phyloP scores from a whole-genome alignment of 2,113 vertebrate genomes.

The Campylomormyrus tamandua region DNA sequence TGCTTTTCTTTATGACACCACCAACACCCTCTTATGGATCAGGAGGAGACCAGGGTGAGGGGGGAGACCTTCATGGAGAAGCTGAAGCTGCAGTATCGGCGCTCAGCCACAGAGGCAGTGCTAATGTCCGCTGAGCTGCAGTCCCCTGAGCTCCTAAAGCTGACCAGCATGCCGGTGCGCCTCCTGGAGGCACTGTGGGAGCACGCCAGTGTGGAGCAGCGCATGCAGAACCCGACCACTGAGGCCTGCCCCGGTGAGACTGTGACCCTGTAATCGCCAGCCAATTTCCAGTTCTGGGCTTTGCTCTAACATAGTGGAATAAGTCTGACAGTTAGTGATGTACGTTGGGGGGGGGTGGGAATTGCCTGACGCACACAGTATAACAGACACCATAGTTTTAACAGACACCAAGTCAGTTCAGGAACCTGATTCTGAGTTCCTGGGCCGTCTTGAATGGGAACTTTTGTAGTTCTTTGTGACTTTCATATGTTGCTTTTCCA shows the following conservation, averaged over 20 bases:
- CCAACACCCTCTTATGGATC: neutral
- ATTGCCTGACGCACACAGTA: neutral
- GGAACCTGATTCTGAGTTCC: neutral
- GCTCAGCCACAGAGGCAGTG: slow-evolving; percentile 78
- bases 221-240: slow-evolving; percentile 60
- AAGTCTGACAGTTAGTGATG: neutral
- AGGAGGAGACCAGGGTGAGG: slow-evolving; percentile 64
- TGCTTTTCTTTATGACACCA: neutral
- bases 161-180: slow-evolving; percentile 67
- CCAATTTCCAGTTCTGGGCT: neutral
- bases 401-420: neutral
- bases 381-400: neutral
- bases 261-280: neutral
- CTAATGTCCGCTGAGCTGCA: slow-evolving; percentile 65
- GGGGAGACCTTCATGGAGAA: slow-evolving; percentile 74
- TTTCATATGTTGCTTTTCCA: neutral
- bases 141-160: slow-evolving; percentile 63
- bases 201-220: slow-evolving; percentile 73
- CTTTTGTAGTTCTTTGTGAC: neutral
- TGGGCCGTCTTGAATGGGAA: neutral
- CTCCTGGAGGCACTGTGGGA: slow-evolving; percentile 80
- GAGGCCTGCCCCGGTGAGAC: slow-evolving; percentile 73
- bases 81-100: slow-evolving; percentile 71
- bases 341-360: no score
- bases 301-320: neutral